Percentiles rank a stretch among this genome's conserved stretches.
phyloP scores from a whole-genome alignment of 1,140 invertebrate species.

The Heliothis subflexa region DNA sequence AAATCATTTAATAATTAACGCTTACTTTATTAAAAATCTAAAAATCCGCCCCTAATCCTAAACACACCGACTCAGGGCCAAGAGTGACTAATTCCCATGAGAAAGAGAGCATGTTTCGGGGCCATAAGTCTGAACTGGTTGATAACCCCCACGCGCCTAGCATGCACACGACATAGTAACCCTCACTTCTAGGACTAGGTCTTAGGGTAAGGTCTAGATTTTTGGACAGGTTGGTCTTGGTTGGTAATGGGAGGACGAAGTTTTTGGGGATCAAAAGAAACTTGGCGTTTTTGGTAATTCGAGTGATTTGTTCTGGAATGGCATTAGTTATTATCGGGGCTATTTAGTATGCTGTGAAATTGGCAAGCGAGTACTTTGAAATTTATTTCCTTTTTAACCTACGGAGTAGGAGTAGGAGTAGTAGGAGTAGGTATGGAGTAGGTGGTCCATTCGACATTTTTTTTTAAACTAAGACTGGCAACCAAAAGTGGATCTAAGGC shows the following conservation, averaged over 20 bases:
- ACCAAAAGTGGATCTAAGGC: no score
- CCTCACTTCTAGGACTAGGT: background rate
- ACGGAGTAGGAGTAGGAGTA: no score
- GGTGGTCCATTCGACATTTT: no score
- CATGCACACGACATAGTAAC: constrained; percentile 31
- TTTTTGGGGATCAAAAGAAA: background rate
- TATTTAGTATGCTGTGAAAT: no score
- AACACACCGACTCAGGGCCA: constrained; percentile 7
- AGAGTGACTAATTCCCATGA: constrained; percentile 31
- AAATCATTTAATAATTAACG: no score
- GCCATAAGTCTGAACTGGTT: constrained; percentile 23
- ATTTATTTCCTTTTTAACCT: no score
- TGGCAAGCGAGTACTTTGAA: no score
- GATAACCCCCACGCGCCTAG: constrained; percentile 28
- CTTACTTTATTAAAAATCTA: background rate
- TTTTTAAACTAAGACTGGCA: no score
- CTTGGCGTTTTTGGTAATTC: no score
- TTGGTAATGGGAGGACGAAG: background rate
- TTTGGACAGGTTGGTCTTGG: background rate
- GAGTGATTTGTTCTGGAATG: no score
- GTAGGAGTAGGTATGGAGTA: no score
- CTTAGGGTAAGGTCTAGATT: background rate
- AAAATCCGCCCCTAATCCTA: background rate
- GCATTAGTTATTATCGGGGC: no score
- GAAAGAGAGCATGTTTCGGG: constrained; percentile 24